phyloP scores from a whole-genome alignment of 2,888 invertebrate species.

The Leucophenga montana region DNA sequence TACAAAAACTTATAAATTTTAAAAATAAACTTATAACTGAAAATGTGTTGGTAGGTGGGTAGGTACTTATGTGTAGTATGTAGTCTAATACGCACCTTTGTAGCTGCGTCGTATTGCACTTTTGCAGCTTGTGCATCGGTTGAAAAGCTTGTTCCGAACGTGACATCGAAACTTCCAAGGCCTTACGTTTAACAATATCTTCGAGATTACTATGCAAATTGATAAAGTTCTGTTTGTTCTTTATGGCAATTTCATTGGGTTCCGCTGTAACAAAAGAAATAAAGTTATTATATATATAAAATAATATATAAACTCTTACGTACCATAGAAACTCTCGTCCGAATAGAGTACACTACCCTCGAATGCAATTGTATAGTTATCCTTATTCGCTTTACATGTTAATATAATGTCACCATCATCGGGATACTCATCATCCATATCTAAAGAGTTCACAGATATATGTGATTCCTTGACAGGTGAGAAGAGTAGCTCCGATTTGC shows the following conservation, averaged over 20 bases:
- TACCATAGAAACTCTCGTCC: constrained; percentile 84
- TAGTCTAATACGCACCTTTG: constrained; percentile 74
- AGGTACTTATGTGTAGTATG: background rate
- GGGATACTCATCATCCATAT: constrained; percentile 82
- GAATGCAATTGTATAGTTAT: constrained; percentile 95
- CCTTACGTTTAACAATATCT: constrained; percentile 72
- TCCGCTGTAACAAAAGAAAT: constrained; percentile 53
- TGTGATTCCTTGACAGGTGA: constrained; percentile 89
- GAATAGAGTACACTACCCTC: constrained; percentile 92
- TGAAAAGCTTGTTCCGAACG: constrained; percentile 91
- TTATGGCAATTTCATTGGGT: constrained; percentile 67
- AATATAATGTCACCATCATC: constrained; percentile 89
- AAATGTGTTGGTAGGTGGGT: too few relatives aligned
- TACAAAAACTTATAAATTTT: background rate
- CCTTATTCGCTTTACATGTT: constrained; percentile 93
- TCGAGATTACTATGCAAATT: constrained; percentile 72
- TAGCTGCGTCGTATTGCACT: constrained; percentile 79
- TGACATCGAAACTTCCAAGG: constrained; percentile 85
- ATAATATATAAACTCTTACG: constrained; percentile 37
- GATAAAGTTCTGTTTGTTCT: constrained; percentile 71
- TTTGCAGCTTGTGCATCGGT: constrained; percentile 90
- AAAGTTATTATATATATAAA: background rate
- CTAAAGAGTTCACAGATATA: constrained; percentile 91
- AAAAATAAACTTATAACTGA: background rate
- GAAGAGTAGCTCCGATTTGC: constrained; percentile 92